Conservation (phyloP, 92 coral and sea anemone genomes). For the Umimayanthus chanpuru region DNA sequence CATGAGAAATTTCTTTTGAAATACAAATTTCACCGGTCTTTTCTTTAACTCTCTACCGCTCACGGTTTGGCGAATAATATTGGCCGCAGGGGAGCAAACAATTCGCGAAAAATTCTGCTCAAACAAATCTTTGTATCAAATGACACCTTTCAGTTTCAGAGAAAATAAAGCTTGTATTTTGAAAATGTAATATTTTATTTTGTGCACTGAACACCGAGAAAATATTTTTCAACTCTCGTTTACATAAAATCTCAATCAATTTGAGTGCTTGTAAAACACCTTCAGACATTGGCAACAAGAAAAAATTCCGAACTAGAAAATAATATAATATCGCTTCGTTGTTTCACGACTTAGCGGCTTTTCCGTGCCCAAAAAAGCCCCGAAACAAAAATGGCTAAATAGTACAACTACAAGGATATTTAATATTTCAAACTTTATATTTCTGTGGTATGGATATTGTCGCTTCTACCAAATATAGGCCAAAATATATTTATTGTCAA, state of each 20-base stretch:
- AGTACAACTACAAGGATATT: neutral
- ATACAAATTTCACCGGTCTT: neutral
- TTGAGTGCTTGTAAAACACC: conserved; percentile 9
- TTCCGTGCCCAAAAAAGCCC: conserved; percentile 19
- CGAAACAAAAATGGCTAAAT: neutral
- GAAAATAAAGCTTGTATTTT: neutral
- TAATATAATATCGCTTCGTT: neutral
- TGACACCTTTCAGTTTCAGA: conserved; percentile 10
- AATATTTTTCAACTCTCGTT: neutral
- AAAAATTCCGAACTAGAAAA: conserved; percentile 25
- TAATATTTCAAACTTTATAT: neutral
- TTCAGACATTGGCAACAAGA: conserved; percentile 21
- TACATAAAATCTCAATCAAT: neutral
- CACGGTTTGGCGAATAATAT: neutral
- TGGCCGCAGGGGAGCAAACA: neutral
- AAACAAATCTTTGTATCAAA: conserved; percentile 19
- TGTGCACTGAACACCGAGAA: neutral
- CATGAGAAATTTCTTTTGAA: neutral
- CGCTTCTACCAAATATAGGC: neutral
- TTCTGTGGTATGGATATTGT: neutral
- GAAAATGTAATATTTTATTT: neutral
- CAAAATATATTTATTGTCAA: neutral
- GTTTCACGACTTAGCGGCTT: conserved; percentile 25
- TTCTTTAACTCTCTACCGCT: neutral
- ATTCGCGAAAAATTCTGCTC: neutral